These are phyloP conservation scores for Epicampocera succincta DNA, from an alignment of 2,888 invertebrate genomes.

Conservation along the genomic window DNA sequence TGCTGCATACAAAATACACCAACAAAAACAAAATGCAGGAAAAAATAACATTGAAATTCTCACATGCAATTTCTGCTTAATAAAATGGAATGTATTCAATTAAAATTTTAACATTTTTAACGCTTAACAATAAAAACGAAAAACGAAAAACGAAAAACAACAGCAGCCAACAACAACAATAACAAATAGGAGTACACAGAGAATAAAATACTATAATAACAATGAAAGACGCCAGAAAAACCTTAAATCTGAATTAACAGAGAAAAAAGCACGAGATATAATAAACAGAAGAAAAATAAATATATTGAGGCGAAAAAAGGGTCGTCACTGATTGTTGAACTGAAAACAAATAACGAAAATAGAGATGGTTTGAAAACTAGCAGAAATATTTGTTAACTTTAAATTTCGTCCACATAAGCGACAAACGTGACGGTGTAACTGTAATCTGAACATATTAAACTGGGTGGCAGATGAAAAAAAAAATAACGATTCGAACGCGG, in stretches of 20 bases:
- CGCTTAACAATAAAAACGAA: constrained; percentile 63
- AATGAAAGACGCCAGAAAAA: background rate
- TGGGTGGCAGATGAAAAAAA: no score
- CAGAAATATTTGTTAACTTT: background rate
- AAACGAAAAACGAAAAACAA: constrained; percentile 36
- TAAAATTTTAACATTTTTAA: constrained; percentile 70
- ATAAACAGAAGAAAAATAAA: constrained; percentile 46
- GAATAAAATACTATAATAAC: constrained; percentile 1
- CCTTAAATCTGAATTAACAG: constrained; percentile 30
- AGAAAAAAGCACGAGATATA: background rate
- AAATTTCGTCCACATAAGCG: no score
- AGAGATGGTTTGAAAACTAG: constrained; percentile 5
- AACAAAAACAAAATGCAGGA: background rate
- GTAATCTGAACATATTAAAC: no score
- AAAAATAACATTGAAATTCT: constrained; percentile 48
- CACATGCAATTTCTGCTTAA: constrained; percentile 53
- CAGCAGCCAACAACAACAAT: constrained; percentile 10
- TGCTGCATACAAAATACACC: constrained; percentile 21
- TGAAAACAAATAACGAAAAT: constrained; percentile 13
- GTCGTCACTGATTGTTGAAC: constrained; percentile 45
- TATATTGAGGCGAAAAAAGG: constrained; percentile 47
- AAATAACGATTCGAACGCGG: no score
- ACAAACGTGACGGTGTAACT: no score
- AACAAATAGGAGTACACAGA: background rate
- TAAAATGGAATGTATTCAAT: constrained; percentile 69